These are phyloP conservation scores for Augochlora pura DNA, from an alignment of 1,140 invertebrate species.

Conservation along the genomic window DNA sequence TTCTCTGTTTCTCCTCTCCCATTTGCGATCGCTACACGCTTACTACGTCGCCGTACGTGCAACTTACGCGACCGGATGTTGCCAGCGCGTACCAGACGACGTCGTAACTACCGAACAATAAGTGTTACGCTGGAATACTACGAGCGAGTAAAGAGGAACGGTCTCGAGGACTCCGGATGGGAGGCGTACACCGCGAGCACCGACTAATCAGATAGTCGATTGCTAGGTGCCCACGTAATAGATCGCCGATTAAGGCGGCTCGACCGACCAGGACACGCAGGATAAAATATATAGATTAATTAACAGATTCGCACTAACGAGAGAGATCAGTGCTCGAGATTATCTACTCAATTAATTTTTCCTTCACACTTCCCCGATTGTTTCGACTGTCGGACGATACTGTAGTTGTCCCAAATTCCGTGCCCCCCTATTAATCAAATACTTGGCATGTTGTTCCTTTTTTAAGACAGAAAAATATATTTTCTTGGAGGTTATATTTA, in stretches of 20 bases:
- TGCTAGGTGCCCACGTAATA: neutral
- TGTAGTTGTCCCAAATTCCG: too few relatives aligned
- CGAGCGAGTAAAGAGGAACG: slow-evolving; percentile 26
- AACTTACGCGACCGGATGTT: slow-evolving; percentile 58
- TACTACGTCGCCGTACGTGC: slow-evolving; percentile 51
- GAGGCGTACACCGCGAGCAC: neutral
- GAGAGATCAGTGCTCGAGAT: neutral
- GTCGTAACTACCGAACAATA: slow-evolving; percentile 47
- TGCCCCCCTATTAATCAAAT: too few relatives aligned
- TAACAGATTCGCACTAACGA: neutral
- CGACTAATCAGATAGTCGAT: slow-evolving; percentile 15
- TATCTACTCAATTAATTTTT: too few relatives aligned
- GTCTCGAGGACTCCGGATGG: neutral
- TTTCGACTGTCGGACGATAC: too few relatives aligned
- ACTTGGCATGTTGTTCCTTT: too few relatives aligned
- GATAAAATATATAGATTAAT: too few relatives aligned
- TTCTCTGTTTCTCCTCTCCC: neutral
- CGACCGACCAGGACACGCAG: too few relatives aligned
- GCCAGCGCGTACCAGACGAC: slow-evolving; percentile 37
- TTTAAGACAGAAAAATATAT: too few relatives aligned
- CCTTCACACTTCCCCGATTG: too few relatives aligned
- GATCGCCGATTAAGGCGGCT: neutral
- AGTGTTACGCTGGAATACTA: slow-evolving; percentile 41
- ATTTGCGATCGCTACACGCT: slow-evolving; percentile 55
- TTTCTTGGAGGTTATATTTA: too few relatives aligned